These are phyloP conservation scores for Pterois miles DNA, from an alignment of 2,797 vertebrate genomes.

Conservation along the genomic window DNA sequence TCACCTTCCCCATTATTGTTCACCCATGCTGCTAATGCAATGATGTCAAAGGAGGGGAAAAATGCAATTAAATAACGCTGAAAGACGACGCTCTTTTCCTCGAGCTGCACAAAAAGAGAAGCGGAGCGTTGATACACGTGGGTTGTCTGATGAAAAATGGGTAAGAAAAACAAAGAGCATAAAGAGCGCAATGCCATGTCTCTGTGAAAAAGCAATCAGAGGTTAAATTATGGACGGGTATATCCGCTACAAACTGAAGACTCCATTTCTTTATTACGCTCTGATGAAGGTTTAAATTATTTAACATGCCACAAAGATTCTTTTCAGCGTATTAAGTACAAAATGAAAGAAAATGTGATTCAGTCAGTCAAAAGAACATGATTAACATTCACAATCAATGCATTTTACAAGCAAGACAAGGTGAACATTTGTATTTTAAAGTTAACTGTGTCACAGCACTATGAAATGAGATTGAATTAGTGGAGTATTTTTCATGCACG, in stretches of 20 bases:
- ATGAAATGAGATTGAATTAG: conserved; percentile 48
- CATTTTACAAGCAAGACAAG: conserved; percentile 34
- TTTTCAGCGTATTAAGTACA: conserved; percentile 13
- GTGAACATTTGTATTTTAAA: conserved; percentile 21
- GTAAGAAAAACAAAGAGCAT: conserved; percentile 19
- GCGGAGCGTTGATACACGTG: conserved; percentile 27
- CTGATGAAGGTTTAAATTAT: conserved; percentile 55
- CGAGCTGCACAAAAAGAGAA: conserved; percentile 44
- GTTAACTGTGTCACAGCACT: conserved; percentile 35
- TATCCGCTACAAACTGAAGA: conserved; percentile 34
- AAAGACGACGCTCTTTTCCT: conserved; percentile 40
- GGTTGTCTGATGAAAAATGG: conserved; percentile 51
- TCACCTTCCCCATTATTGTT: conserved; percentile 62
- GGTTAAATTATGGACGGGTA: conserved; percentile 42
- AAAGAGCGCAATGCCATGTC: conserved; percentile 19
- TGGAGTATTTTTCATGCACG: conserved; percentile 21
- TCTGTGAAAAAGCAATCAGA: conserved; percentile 49
- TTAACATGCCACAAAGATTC: conserved; percentile 38
- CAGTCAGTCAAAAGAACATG: conserved; percentile 22
- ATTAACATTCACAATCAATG: conserved; percentile 18
- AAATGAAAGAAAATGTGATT: conserved; percentile 31
- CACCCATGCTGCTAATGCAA: conserved; percentile 65
- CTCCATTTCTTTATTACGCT: conserved; percentile 31
- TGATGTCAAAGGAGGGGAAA: conserved; percentile 51
- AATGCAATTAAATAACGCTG: conserved; percentile 65